A percentile compares a stretch with the other conserved stretches of the same genome.
These are phyloP conservation scores for Orchesella cincta DNA, from an alignment of 1,140 invertebrate species.

Conservation along the genomic window DNA sequence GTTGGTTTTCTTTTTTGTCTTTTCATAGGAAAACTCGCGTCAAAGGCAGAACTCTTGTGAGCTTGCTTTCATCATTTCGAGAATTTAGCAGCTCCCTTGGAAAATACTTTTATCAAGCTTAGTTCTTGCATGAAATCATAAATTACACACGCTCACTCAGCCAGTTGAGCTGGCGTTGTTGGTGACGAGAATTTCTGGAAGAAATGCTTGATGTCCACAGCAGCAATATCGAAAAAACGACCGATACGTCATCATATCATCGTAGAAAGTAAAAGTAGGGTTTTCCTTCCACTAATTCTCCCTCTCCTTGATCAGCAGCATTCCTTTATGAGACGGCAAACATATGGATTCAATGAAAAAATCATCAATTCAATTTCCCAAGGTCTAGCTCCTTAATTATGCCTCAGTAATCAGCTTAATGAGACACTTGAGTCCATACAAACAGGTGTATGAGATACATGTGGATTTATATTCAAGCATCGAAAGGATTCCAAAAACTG, in stretches of 20 bases:
- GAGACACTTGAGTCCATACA: slow-evolving; percentile 27
- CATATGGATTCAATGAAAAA: neutral
- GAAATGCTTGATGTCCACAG: neutral
- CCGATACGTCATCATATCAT: slow-evolving; percentile 7
- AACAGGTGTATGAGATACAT: too few species aligned
- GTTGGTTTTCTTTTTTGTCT: slow-evolving; percentile 29
- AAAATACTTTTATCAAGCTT: slow-evolving; percentile 5
- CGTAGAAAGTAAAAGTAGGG: neutral
- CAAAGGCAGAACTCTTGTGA: neutral
- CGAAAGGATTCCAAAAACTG: too few species aligned
- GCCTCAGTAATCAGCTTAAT: slow-evolving; percentile 29
- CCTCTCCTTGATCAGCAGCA: neutral
- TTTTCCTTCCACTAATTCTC: neutral
- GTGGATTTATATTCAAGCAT: too few species aligned
- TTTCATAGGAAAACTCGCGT: slow-evolving; percentile 2
- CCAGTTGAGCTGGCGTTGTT: neutral
- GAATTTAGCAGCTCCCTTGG: neutral
- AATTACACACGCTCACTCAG: neutral
- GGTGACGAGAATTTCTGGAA: slow-evolving; percentile 20
- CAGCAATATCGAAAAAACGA: neutral
- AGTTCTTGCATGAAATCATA: neutral
- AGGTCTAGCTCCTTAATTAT: slow-evolving; percentile 15
- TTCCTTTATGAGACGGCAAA: neutral
- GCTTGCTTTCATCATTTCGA: neutral
- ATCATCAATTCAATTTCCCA: slow-evolving; percentile 5